These are phyloP conservation scores for Pollimyrus isidori DNA, from an alignment of 2,113 vertebrate species.

Conservation along the genomic window DNA sequence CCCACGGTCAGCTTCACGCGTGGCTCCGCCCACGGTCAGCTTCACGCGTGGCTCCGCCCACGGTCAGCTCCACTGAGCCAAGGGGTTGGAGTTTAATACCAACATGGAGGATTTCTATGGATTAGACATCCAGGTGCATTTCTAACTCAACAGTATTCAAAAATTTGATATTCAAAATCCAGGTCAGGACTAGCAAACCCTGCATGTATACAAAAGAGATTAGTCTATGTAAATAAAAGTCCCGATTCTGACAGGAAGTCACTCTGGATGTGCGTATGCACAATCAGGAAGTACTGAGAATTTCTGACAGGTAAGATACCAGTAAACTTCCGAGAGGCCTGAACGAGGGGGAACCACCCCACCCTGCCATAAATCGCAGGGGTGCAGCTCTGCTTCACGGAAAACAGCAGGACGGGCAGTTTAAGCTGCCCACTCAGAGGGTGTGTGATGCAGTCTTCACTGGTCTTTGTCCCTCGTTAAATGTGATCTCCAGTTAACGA, in stretches of 20 bases:
- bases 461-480: background rate
- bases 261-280: background rate
- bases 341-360: background rate
- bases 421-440: background rate
- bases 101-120: background rate
- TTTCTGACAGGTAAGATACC: background rate
- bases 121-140: background rate
- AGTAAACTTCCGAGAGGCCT: background rate
- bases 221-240: background rate
- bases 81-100: background rate
- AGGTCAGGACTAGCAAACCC: background rate
- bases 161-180: background rate
- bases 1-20: too few relatives aligned
- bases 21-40: too few relatives aligned
- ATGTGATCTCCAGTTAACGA: background rate
- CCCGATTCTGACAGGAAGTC: background rate
- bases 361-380: background rate
- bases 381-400: background rate
- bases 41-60: too few relatives aligned
- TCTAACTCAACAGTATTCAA: background rate
- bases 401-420: background rate
- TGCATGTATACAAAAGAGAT: background rate
- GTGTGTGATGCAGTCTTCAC: background rate
- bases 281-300: background rate
- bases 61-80: background rate